Evolutionary conservation across 2,797 vertebrate species (phyloP), one percentile per base, ranked within the genome.

Genomic region (Rachycentron canadum): DNA sequence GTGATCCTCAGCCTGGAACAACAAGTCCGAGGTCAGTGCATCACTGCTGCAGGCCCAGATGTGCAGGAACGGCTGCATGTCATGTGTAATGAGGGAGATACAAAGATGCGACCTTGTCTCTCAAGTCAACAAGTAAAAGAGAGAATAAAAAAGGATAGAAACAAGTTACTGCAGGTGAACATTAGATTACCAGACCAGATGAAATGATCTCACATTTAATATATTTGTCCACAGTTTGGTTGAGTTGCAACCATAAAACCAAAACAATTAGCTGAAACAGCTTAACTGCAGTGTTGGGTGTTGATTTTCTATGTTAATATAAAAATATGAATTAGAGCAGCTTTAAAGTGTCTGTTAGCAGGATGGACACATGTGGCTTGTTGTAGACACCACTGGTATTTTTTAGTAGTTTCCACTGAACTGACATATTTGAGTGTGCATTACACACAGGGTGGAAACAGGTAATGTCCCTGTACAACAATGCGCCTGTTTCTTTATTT

Each of bases 1-100:
- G 97, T 99, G 74, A 99, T 99, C 91, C 97, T 99, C 76, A 99
- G 96, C 84, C 95, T 99, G 78, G 98, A 99, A 86, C 97, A 99
- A 86, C 98, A 99, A 96, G 98, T 99, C 91, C 94, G 97, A 97
- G 97, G 93, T 94, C 79, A 90, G 91, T 82, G 41, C 68, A 4
- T 34, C 3, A 3, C 50, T n/a, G 25, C 45, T 49, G 57, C 38
- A 32, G 28, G 23, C 5, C 3, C 19, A 30, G 40, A 3, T 8
- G 12, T 13, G 8, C 12, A 63, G 53, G 47, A 17, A 21, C 23
- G 3, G 36, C 30, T 63, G 58, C 32, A 43, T 21, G 19, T 34
- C 21, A 1, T 40, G 23, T 40, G 10, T 45, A 12, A 9, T 47
- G 59, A 23, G 43, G 38, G 26, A 41, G 21, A 34, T n/a, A 34